Evolutionary conservation across 1,140 invertebrate genomes (phyloP).

Genomic region (Drosophila biarmipes): DNA sequence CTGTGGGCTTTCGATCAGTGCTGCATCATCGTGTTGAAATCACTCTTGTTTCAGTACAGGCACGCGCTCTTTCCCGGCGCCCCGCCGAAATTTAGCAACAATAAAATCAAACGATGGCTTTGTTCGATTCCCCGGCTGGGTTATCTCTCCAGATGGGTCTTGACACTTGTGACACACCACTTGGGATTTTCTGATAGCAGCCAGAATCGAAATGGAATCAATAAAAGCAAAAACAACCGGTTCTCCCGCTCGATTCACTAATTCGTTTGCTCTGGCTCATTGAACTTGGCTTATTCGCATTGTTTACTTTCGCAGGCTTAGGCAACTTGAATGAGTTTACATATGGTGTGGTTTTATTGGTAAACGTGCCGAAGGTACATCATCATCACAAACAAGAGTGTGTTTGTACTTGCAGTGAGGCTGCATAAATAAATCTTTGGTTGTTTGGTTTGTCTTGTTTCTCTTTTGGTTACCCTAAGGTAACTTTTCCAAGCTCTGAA

Average conservation of each 20-base stretch:
- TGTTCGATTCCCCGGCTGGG: slow-evolving; percentile 6
- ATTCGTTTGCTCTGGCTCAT: slow-evolving; percentile 28
- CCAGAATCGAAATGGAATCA: slow-evolving; percentile 10
- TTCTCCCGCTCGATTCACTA: slow-evolving; percentile 19
- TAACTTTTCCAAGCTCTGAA: neutral
- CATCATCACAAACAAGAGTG: neutral
- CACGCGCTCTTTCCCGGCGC: slow-evolving; percentile 5
- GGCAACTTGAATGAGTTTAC: neutral
- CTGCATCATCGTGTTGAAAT: neutral
- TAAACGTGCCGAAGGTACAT: neutral
- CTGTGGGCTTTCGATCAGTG: neutral
- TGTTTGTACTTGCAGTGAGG: neutral
- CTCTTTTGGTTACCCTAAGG: too few species aligned
- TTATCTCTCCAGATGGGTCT: slow-evolving; percentile 29
- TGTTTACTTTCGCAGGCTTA: neutral
- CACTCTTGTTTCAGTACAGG: neutral
- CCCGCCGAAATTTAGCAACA: neutral
- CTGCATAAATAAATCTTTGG: neutral
- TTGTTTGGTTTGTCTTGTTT: too few species aligned
- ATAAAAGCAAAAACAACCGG: slow-evolving; percentile 29
- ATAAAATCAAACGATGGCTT: slow-evolving; percentile 14
- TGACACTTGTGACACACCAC: slow-evolving; percentile 33
- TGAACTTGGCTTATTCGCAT: slow-evolving; percentile 26
- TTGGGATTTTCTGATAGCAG: slow-evolving; percentile 39
- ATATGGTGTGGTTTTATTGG: neutral